A percentile compares a stretch with the other conserved stretches of the same genome.
These are phyloP conservation scores for Philonicus albiceps DNA, from an alignment of 2,888 invertebrate species.

Conservation along the genomic window DNA sequence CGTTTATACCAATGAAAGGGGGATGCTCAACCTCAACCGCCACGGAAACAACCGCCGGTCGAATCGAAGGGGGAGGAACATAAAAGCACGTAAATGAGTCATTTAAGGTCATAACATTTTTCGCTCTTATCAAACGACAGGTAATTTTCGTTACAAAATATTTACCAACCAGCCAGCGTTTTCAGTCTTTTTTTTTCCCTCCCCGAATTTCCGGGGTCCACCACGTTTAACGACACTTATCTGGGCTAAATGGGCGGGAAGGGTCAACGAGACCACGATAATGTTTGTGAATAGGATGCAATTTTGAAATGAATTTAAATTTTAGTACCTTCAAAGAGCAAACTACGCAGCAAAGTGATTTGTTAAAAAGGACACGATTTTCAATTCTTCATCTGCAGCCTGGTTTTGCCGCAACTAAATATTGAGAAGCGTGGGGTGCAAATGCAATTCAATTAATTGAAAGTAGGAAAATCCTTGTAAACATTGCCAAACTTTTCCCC, in stretches of 20 bases:
- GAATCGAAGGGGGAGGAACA: background rate
- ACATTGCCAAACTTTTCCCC: background rate
- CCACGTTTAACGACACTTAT: constrained; percentile 2
- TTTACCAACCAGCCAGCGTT: background rate
- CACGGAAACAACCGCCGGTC: background rate
- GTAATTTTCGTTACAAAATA: constrained; percentile 34
- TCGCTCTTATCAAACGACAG: constrained; percentile 34
- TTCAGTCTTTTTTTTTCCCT: background rate
- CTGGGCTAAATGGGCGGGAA: background rate
- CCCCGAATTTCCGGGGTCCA: background rate
- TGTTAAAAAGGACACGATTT: background rate
- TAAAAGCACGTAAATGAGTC: constrained; percentile 43
- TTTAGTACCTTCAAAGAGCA: background rate
- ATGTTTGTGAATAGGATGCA: background rate
- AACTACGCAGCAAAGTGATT: background rate
- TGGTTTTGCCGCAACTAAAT: background rate
- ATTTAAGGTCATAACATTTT: constrained; percentile 38
- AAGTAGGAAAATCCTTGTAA: background rate
- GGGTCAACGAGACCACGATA: background rate
- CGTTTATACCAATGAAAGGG: background rate
- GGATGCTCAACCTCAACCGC: background rate
- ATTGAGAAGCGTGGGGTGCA: background rate
- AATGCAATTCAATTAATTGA: background rate
- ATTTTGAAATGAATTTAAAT: background rate
- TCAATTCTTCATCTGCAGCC: background rate